Evolutionary conservation across 2,888 invertebrate genomes (phyloP).

Genomic region (Lasioglossum calceatum): DNA sequence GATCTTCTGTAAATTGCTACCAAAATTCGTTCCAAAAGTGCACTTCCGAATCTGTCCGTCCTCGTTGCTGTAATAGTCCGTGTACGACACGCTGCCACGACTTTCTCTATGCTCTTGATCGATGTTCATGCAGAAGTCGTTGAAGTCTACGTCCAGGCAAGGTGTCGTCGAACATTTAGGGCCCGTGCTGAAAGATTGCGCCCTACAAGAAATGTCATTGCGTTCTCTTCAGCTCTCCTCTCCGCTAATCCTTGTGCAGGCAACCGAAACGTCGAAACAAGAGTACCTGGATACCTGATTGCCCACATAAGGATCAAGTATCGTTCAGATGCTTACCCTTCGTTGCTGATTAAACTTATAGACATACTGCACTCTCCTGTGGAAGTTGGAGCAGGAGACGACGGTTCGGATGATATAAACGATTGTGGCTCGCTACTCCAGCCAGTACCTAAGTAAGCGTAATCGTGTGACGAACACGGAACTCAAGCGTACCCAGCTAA

Average conservation of each 20-base stretch:
- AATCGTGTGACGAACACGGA: background rate
- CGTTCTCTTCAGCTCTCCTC: background rate
- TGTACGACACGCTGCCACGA: slow-evolving; percentile 83
- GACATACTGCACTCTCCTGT: slow-evolving; percentile 88
- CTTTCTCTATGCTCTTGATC: slow-evolving; percentile 81
- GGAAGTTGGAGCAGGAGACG: slow-evolving; percentile 89
- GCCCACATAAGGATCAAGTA: background rate
- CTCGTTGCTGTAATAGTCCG: slow-evolving; percentile 83
- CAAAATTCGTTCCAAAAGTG: slow-evolving; percentile 34
- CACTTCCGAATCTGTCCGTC: slow-evolving; percentile 81
- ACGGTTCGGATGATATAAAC: slow-evolving; percentile 91
- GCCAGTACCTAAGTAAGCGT: slow-evolving; percentile 85
- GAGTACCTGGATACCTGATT: background rate
- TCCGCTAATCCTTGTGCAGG: background rate
- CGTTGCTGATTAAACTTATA: slow-evolving; percentile 87
- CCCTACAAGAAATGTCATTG: slow-evolving; percentile 39
- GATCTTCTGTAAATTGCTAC: slow-evolving; percentile 62
- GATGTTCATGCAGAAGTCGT: slow-evolving; percentile 80
- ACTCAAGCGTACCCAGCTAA: background rate
- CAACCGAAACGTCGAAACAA: background rate
- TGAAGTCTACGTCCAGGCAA: slow-evolving; percentile 86
- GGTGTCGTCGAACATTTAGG: slow-evolving; percentile 86
- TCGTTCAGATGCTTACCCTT: slow-evolving; percentile 85
- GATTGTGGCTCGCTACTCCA: slow-evolving; percentile 94
- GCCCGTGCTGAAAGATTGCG: slow-evolving; percentile 59